phyloP scores from a whole-genome alignment of 2,888 invertebrate genomes.

The Acleris cristana region DNA sequence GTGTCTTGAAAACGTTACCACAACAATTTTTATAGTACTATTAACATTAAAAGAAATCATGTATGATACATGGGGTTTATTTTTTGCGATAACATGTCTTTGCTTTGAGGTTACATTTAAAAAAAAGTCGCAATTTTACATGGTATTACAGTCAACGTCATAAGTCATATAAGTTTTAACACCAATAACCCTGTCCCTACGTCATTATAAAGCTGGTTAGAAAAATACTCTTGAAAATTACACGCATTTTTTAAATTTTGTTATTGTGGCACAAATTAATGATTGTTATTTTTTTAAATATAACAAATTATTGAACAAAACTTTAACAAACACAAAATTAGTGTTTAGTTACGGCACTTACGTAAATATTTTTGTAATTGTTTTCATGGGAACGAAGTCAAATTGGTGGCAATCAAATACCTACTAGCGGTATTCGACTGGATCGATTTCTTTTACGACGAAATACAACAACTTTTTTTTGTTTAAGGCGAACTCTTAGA shows the following conservation, averaged over 20 bases:
- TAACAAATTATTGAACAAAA: slow-evolving; percentile 4
- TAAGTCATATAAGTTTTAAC: too few relatives aligned
- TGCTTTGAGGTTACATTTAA: too few relatives aligned
- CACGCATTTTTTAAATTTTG: neutral
- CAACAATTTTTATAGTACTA: too few relatives aligned
- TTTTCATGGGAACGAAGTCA: slow-evolving; percentile 67
- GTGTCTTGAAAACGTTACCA: neutral
- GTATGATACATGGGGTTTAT: too few relatives aligned
- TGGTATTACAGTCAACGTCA: too few relatives aligned
- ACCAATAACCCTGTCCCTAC: too few relatives aligned
- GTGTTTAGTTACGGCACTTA: slow-evolving; percentile 66
- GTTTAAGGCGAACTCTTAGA: slow-evolving; percentile 57
- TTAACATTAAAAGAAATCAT: too few relatives aligned
- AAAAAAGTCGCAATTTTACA: too few relatives aligned
- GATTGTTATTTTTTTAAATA: neutral
- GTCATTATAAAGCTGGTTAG: too few relatives aligned
- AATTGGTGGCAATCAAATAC: slow-evolving; percentile 59
- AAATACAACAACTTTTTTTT: slow-evolving; percentile 61
- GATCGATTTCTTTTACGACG: slow-evolving; percentile 72
- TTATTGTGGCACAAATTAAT: neutral
- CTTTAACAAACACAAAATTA: slow-evolving; percentile 50
- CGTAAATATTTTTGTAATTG: slow-evolving; percentile 59
- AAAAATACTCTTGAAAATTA: too few relatives aligned
- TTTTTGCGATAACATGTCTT: too few relatives aligned
- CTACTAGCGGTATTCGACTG: slow-evolving; percentile 64